Percentiles rank a stretch among this genome's conserved stretches.
phyloP scores from a whole-genome alignment of 2,797 vertebrate genomes.

The Lerista edwardsae region DNA sequence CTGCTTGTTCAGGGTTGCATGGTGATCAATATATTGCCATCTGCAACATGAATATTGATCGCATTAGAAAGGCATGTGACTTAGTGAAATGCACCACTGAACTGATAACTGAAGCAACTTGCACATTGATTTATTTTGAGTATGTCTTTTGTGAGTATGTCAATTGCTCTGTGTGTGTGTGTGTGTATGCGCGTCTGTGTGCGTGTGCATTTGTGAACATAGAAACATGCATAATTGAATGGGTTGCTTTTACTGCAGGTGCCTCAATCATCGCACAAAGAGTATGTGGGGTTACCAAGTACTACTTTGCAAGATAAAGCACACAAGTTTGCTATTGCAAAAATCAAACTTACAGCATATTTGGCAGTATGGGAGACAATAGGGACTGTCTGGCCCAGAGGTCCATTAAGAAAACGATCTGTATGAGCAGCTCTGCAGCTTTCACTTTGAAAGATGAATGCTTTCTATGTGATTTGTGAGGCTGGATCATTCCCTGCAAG shows the following conservation, averaged over 20 bases:
- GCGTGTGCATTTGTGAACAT: not conserved
- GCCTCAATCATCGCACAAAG: not conserved
- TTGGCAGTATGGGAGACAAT: constrained; percentile 26
- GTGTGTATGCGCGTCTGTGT: too few relatives aligned
- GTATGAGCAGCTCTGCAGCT: constrained; percentile 14
- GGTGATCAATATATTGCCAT: constrained; percentile 32
- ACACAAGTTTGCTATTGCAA: constrained; percentile 36
- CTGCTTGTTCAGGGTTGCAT: not conserved
- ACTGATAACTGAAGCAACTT: not conserved
- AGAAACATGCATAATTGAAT: fast-evolving
- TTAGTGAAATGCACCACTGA: not conserved
- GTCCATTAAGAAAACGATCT: constrained; percentile 55
- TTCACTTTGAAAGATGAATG: constrained; percentile 14
- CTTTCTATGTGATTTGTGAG: constrained; percentile 43
- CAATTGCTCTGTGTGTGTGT: too few relatives aligned
- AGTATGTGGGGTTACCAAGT: not conserved
- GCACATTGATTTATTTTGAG: constrained; percentile 10
- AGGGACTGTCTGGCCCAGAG: constrained; percentile 32
- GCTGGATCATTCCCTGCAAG: constrained; percentile 18
- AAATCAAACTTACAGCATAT: constrained; percentile 2
- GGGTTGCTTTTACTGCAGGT: not conserved
- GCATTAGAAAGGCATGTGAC: constrained; percentile 12
- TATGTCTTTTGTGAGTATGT: not conserved
- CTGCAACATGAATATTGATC: constrained; percentile 34
- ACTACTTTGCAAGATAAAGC: constrained; percentile 4